phyloP scores from a whole-genome alignment of 2,797 vertebrate species.

The Poecilia picta region DNA sequence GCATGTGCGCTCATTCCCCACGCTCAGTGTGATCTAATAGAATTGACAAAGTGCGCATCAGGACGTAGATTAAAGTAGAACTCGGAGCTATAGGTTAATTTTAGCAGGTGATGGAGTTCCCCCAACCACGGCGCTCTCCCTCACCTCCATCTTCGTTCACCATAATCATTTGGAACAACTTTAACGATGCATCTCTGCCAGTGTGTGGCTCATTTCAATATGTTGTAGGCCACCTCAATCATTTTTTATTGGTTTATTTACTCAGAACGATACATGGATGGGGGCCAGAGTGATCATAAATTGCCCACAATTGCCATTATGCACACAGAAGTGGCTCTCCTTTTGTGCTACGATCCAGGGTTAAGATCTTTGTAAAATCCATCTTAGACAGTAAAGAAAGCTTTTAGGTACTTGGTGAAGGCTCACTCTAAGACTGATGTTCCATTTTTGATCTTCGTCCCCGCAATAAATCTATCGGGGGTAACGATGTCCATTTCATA shows the following conservation, averaged over 20 bases:
- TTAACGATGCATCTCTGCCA: constrained; percentile 73
- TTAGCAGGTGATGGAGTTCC: constrained; percentile 70
- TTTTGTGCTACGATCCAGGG: constrained; percentile 62
- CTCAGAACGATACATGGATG: constrained; percentile 73
- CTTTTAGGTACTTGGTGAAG: constrained; percentile 26
- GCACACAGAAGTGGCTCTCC: constrained; percentile 60
- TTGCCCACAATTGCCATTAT: constrained; percentile 70
- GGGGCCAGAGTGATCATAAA: constrained; percentile 69
- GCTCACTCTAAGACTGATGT: constrained; percentile 22
- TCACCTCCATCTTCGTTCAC: constrained; percentile 68
- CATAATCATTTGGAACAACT: constrained; percentile 75
- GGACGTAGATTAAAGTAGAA: constrained; percentile 67
- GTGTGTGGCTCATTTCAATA: constrained; percentile 64
- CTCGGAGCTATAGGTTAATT: constrained; percentile 68
- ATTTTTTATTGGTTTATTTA: constrained; percentile 79
- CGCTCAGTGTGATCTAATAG: constrained; percentile 68
- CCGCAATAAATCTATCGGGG: constrained; percentile 22
- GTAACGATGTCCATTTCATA: constrained; percentile 10
- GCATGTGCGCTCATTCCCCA: constrained; percentile 34
- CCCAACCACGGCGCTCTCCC: constrained; percentile 43
- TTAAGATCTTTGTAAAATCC: constrained; percentile 60
- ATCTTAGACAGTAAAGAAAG: constrained; percentile 45
- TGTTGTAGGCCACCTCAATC: constrained; percentile 67
- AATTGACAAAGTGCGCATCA: constrained; percentile 73
- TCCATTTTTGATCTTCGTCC: constrained; percentile 16